phyloP scores from a whole-genome alignment of 2,797 vertebrate species.

The Rhynchonycteris naso region DNA sequence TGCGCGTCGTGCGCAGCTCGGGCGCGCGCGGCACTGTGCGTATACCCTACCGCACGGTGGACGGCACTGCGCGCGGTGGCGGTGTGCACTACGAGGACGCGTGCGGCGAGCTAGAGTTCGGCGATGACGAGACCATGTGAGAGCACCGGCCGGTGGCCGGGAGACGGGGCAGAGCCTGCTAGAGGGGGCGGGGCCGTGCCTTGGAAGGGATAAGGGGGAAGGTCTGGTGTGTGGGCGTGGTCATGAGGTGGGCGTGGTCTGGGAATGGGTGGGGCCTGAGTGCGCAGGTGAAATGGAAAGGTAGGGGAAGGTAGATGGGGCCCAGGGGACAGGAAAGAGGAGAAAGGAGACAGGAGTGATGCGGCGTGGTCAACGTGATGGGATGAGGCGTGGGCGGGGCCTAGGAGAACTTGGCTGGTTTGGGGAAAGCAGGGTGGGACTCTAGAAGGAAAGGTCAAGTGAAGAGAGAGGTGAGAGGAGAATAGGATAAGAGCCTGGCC shows the following conservation, averaged over 20 bases:
- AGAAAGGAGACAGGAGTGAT: not conserved
- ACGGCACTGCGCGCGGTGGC: slow-evolving; percentile 89
- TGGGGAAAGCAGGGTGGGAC: not conserved
- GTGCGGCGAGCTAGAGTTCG: slow-evolving; percentile 94
- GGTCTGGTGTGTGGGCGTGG: not conserved
- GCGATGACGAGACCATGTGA: slow-evolving; percentile 96
- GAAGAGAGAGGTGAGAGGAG: not conserved
- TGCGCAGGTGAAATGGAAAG: not conserved
- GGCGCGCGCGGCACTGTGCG: slow-evolving; percentile 94
- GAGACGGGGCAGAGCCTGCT: not conserved
- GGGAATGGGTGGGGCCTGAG: no score
- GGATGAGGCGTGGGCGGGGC: not conserved
- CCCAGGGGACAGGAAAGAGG: no score
- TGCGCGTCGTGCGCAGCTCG: slow-evolving; percentile 93
- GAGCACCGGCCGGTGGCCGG: slow-evolving; percentile 42
- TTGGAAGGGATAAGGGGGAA: not conserved
- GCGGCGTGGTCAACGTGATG: not conserved
- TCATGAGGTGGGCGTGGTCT: accelerated
- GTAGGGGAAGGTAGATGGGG: not conserved
- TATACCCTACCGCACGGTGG: slow-evolving; percentile 92
- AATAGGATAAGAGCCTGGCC: not conserved
- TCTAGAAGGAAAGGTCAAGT: not conserved
- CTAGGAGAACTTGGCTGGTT: not conserved
- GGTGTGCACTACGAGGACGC: slow-evolving; percentile 93
- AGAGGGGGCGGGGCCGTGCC: accelerated